A percentile compares a stretch with the other conserved stretches of the same genome.
Conservation (phyloP, 2,888 invertebrate species). For the Oligia fasciuncula region DNA sequence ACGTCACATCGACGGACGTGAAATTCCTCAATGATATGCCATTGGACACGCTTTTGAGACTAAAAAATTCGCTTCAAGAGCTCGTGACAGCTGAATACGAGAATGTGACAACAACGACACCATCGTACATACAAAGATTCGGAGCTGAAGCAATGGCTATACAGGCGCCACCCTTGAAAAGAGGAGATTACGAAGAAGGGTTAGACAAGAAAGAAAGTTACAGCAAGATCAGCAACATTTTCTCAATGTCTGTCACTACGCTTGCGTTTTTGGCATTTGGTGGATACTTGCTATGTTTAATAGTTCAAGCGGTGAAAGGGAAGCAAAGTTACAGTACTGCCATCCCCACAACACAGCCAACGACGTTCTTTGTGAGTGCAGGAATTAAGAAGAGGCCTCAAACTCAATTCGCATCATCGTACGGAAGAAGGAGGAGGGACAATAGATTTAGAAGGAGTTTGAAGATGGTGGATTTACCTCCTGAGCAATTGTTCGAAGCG, state of each 20-base stretch:
- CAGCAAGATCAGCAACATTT: slow-evolving; percentile 93
- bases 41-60: slow-evolving; percentile 91
- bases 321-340: slow-evolving; percentile 86
- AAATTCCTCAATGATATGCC: slow-evolving; percentile 92
- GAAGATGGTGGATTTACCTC: slow-evolving; percentile 75
- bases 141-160: slow-evolving; percentile 86
- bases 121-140: slow-evolving; percentile 76
- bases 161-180: slow-evolving; percentile 78
- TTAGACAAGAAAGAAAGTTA: slow-evolving; percentile 86
- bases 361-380: slow-evolving; percentile 81
- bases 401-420: slow-evolving; percentile 80
- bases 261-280: slow-evolving; percentile 96
- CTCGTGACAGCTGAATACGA: slow-evolving; percentile 74
- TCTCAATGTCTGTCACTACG: slow-evolving; percentile 94
- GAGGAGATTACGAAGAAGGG: slow-evolving; percentile 87
- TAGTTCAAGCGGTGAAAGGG: slow-evolving; percentile 93
- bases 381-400: slow-evolving; percentile 86
- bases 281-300: slow-evolving; percentile 94
- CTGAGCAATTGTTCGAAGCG: slow-evolving; percentile 88
- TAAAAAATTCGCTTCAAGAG: slow-evolving; percentile 87
- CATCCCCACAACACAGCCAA: slow-evolving; percentile 76
- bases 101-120: slow-evolving; percentile 75
- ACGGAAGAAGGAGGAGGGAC: slow-evolving; percentile 79
- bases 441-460: slow-evolving; percentile 70
- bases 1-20: slow-evolving; percentile 79